phyloP scores from a whole-genome alignment of 2,888 invertebrate species.

The Eupithecia insigniata region DNA sequence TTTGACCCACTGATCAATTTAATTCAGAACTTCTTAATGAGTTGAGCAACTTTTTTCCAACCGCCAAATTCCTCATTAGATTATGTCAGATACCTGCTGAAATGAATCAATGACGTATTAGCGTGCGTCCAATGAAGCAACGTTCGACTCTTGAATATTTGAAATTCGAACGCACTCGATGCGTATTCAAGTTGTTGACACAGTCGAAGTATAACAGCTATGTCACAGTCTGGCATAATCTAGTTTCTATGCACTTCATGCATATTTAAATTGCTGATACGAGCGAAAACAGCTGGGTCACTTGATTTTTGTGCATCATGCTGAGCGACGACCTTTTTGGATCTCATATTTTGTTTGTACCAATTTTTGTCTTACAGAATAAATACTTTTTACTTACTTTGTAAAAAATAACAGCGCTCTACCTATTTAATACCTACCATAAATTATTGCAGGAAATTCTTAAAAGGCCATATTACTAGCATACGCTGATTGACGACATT shows the following conservation, averaged over 20 bases:
- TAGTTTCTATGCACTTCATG: background rate
- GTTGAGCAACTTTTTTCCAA: slow-evolving; percentile 6
- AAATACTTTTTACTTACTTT: too few relatives aligned
- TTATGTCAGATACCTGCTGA: slow-evolving; percentile 13
- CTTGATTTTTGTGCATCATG: too few relatives aligned
- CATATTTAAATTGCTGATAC: slow-evolving; percentile 1
- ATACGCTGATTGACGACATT: too few relatives aligned
- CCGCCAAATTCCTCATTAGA: background rate
- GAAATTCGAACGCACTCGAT: slow-evolving; percentile 32
- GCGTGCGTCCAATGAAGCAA: slow-evolving; percentile 41
- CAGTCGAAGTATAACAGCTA: slow-evolving; percentile 1
- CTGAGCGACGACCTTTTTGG: too few relatives aligned
- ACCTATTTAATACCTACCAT: too few relatives aligned
- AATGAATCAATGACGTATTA: slow-evolving; percentile 13
- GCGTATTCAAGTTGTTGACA: slow-evolving; percentile 20
- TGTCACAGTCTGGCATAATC: background rate
- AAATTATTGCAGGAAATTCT: too few relatives aligned
- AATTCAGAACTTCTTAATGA: background rate
- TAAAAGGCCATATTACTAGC: too few relatives aligned
- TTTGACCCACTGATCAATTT: slow-evolving; percentile 4
- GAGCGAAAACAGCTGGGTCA: background rate
- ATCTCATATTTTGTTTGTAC: too few relatives aligned
- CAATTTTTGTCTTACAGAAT: too few relatives aligned
- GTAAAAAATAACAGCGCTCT: too few relatives aligned
- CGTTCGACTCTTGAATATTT: slow-evolving; percentile 22